Percentiles rank a stretch among this genome's conserved stretches.
Conservation (phyloP, 2,888 invertebrate genomes). For the Tinea trinotella region DNA sequence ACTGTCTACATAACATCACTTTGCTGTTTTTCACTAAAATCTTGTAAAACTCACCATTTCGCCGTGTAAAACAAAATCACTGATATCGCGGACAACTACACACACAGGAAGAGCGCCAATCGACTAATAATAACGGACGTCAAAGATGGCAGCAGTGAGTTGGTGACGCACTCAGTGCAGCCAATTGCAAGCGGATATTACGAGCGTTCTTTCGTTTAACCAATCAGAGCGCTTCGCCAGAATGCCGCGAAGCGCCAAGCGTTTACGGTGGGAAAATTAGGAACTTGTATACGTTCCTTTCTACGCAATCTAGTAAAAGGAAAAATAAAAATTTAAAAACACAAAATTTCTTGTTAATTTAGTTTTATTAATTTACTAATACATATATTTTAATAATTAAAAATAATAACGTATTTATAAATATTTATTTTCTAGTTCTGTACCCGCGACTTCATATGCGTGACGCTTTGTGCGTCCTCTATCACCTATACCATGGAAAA, state of each 20-base stretch:
- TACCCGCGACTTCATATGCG: no score
- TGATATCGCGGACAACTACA: constrained; percentile 51
- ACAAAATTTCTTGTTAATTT: no score
- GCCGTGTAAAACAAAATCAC: constrained; percentile 68
- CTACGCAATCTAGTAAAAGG: no score
- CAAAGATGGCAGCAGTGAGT: constrained; percentile 57
- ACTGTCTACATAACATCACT: constrained; percentile 40
- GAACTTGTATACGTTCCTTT: constrained; percentile 16
- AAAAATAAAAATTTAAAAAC: no score
- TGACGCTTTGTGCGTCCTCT: no score
- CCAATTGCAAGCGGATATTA: constrained; percentile 48
- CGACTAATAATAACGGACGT: constrained; percentile 41
- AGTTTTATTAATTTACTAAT: no score
- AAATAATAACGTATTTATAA: no score
- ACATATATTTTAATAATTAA: no score
- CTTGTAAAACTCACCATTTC: constrained; percentile 73
- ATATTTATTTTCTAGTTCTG: no score
- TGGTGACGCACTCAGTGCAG: constrained; percentile 30
- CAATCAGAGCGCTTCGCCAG: neutral
- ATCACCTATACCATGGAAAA: no score
- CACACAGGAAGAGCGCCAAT: constrained; percentile 70
- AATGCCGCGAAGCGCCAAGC: neutral
- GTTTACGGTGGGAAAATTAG: neutral
- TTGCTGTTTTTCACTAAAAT: constrained; percentile 45
- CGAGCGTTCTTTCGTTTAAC: constrained; percentile 33